Evolutionary conservation across 2,888 invertebrate genomes (phyloP).

Genomic region (Sphinx pinastri): DNA sequence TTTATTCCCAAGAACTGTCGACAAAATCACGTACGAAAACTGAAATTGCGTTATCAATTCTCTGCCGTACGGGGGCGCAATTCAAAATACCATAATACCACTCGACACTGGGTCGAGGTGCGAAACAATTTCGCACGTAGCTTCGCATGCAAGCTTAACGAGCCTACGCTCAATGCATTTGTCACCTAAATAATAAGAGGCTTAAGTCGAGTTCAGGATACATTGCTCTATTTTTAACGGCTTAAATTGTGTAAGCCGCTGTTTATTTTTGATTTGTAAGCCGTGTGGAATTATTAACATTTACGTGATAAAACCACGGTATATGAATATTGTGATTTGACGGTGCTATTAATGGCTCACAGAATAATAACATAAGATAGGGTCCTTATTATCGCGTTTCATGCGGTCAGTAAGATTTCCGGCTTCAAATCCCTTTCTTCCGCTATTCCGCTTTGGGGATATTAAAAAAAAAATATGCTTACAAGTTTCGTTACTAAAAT

Average conservation of each 20-base stretch:
- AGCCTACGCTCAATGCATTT: constrained; percentile 9
- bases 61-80: constrained; percentile 10
- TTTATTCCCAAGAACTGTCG: neutral
- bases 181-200: constrained; percentile 11
- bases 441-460: too few species aligned
- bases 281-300: neutral
- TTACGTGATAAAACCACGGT: too few species aligned
- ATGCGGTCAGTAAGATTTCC: too few species aligned
- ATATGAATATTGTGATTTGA: too few species aligned
- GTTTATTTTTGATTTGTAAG: neutral
- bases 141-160: neutral
- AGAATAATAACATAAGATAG: too few species aligned
- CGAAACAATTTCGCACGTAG: constrained; percentile 18
- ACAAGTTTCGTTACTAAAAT: too few species aligned
- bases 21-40: neutral
- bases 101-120: constrained; percentile 12
- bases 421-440: too few species aligned
- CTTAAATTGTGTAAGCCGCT: constrained; percentile 12
- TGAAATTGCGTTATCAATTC: constrained; percentile 1
- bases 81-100: constrained; percentile 9
- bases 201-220: constrained; percentile 3
- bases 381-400: too few species aligned
- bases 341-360: too few species aligned
- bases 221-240: neutral
- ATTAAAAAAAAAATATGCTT: too few species aligned